Evolutionary conservation across 2,797 vertebrate species (phyloP).

Genomic region (Coilia nasus): DNA sequence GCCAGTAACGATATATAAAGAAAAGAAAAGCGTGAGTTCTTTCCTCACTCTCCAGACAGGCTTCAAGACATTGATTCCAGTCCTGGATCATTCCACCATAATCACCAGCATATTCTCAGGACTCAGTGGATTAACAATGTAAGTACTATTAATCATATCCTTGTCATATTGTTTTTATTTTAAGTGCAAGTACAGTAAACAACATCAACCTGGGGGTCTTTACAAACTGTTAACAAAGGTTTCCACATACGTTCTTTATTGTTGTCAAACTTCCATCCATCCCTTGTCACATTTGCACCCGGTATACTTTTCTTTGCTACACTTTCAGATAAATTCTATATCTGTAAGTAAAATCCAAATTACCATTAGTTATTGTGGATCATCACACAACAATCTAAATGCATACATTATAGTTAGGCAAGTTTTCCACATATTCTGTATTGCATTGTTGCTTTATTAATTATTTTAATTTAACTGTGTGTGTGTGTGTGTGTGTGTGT

Average conservation of each 20-base stretch:
- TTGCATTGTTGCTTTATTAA: constrained; percentile 1
- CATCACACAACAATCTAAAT: background rate
- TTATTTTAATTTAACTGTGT: constrained; percentile 16
- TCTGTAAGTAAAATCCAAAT: no score
- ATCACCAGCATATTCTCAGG: constrained; percentile 29
- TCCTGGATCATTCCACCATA: constrained; percentile 42
- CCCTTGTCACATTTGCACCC: no score
- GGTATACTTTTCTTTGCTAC: constrained; percentile 32
- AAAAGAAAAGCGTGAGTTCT: constrained; percentile 51
- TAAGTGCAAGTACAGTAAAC: background rate
- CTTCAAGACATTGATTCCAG: constrained; percentile 64
- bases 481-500: constrained; percentile 23
- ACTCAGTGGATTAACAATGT: constrained; percentile 50
- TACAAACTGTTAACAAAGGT: background rate
- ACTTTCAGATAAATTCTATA: background rate
- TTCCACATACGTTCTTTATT: no score
- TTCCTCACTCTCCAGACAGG: constrained; percentile 47
- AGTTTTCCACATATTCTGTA: background rate
- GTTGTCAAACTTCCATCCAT: background rate
- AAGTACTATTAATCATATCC: constrained; percentile 50
- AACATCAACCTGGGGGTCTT: background rate
- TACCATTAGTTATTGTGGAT: background rate
- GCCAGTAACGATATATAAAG: constrained; percentile 67
- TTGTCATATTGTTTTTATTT: background rate
- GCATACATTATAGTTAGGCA: background rate